Conservation (phyloP, 2,797 vertebrate genomes). For the Rhabdomys pumilio region DNA sequence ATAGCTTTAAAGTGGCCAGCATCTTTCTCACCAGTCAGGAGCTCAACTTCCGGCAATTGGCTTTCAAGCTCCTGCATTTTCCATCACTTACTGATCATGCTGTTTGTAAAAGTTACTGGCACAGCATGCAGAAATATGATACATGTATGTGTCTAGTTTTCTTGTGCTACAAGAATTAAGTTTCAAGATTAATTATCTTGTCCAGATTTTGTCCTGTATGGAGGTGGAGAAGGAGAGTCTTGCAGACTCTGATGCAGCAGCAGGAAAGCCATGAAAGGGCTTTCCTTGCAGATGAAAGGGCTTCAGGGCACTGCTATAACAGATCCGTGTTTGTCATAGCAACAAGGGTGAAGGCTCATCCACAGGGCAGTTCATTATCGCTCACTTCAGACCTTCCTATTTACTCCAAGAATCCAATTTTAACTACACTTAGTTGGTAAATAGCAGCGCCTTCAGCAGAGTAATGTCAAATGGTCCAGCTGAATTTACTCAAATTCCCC, state of each 20-base stretch:
- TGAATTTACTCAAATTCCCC: slow-evolving; percentile 80
- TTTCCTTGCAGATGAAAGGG: neutral
- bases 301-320: neutral
- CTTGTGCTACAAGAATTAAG: slow-evolving; percentile 73
- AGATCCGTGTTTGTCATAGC: neutral
- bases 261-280: neutral
- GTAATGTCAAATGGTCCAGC: slow-evolving; percentile 82
- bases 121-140: slow-evolving; percentile 46
- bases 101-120: slow-evolving; percentile 65
- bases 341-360: slow-evolving; percentile 49
- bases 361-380: slow-evolving; percentile 52
- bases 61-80: slow-evolving; percentile 75
- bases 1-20: slow-evolving; percentile 58
- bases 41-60: slow-evolving; percentile 72
- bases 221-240: neutral
- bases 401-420: slow-evolving; percentile 82
- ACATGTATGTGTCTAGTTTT: slow-evolving; percentile 70
- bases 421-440: slow-evolving; percentile 82
- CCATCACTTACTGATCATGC: slow-evolving; percentile 73
- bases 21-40: slow-evolving; percentile 71
- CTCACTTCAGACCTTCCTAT: slow-evolving; percentile 75
- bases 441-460: slow-evolving; percentile 83
- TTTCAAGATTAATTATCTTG: slow-evolving; percentile 53
- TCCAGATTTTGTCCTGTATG: slow-evolving; percentile 48
- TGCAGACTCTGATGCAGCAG: too few species aligned